A percentile compares a stretch with the other conserved stretches of the same genome.
phyloP scores from a whole-genome alignment of 1,140 invertebrate genomes.

The Lepidostoma basale region DNA sequence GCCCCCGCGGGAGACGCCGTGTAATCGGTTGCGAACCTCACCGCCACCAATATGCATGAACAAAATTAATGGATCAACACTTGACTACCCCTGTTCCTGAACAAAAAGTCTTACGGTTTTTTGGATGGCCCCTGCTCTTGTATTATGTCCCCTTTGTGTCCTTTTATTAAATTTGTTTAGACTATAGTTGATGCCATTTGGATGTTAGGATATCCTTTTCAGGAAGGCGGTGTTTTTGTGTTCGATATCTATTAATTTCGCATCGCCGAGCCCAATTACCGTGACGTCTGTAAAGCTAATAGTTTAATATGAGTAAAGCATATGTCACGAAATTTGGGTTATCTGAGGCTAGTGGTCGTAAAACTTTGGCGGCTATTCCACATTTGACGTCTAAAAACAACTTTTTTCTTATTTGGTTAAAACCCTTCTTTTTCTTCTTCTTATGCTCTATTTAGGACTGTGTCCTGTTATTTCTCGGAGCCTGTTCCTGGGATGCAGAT shows the following conservation, averaged over 20 bases:
- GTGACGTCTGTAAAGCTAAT: slow-evolving; percentile 18
- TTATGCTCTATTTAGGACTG: too few relatives aligned
- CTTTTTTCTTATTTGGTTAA: too few relatives aligned
- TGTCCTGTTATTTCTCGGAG: too few relatives aligned
- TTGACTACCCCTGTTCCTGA: not conserved
- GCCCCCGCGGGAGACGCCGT: too few relatives aligned
- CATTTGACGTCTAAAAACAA: too few relatives aligned
- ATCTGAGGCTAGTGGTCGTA: not conserved
- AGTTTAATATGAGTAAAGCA: slow-evolving; percentile 4
- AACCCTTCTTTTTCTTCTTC: too few relatives aligned
- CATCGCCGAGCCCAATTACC: slow-evolving; percentile 2
- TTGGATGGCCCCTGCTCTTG: slow-evolving; percentile 1
- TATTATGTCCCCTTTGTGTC: slow-evolving; percentile 1
- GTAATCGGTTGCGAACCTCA: too few relatives aligned
- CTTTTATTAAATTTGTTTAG: slow-evolving; percentile 6
- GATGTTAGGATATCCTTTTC: not conserved
- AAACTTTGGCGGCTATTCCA: too few relatives aligned
- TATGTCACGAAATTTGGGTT: not conserved
- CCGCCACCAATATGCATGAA: too few relatives aligned
- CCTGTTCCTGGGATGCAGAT: too few relatives aligned
- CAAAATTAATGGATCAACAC: too few relatives aligned
- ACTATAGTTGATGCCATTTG: not conserved
- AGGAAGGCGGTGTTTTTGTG: slow-evolving; percentile 18
- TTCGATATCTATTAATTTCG: slow-evolving; percentile 26
- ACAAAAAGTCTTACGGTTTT: not conserved